Percentiles rank a stretch among this genome's conserved stretches.
Evolutionary conservation across 2,797 vertebrate genomes (phyloP).

Genomic region (Gymnocypris eckloni): DNA sequence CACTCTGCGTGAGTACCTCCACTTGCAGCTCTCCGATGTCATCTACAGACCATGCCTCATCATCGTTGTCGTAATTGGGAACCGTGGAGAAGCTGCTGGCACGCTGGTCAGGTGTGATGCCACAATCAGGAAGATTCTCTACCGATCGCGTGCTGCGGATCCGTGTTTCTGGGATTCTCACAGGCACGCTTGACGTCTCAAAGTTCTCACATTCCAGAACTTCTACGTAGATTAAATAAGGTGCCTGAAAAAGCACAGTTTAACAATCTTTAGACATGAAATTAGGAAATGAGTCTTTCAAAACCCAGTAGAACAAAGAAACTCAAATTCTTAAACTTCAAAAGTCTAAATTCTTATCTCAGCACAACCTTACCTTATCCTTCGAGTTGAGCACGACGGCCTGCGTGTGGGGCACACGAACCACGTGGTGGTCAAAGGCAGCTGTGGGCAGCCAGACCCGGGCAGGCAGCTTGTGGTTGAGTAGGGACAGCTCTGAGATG

Average conservation of each 20-base stretch:
- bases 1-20: constrained; percentile 79
- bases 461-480: constrained; percentile 95
- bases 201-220: constrained; percentile 96
- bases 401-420: constrained; percentile 91
- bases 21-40: constrained; percentile 96
- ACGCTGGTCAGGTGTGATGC: constrained; percentile 86
- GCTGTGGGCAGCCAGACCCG: constrained; percentile 94
- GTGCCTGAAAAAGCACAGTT: constrained; percentile 78
- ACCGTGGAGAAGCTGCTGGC: constrained; percentile 89
- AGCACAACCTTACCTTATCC: constrained; percentile 84
- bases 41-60: constrained; percentile 95
- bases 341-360: background rate
- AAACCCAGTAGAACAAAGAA: background rate
- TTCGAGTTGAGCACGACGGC: constrained; percentile 96
- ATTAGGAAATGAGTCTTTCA: background rate
- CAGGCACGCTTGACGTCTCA: constrained; percentile 88
- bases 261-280: background rate
- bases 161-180: constrained; percentile 92
- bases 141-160: constrained; percentile 94
- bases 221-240: constrained; percentile 96
- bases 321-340: background rate
- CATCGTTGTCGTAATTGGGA: constrained; percentile 95
- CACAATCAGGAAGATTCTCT: constrained; percentile 93
- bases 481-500: constrained; percentile 92
- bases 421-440: constrained; percentile 90